Evolutionary conservation across 1,140 invertebrate genomes (phyloP).

Genomic region (Cydia strobilella): DNA sequence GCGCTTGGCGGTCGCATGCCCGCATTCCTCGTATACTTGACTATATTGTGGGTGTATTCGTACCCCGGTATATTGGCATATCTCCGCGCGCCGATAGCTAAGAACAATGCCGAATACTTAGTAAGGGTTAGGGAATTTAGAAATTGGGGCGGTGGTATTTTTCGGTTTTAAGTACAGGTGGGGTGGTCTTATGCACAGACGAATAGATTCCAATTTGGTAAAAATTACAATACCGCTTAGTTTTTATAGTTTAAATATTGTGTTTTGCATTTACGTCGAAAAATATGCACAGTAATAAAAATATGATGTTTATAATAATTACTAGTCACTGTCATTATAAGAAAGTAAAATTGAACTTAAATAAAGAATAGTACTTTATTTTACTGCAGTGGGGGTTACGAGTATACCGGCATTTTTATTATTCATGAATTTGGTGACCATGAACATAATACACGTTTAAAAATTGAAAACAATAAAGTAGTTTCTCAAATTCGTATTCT

Average conservation of each 20-base stretch:
- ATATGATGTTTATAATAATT: too few relatives aligned
- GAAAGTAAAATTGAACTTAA: too few relatives aligned
- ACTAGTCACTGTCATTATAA: too few relatives aligned
- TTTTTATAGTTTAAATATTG: background rate
- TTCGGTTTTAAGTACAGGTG: constrained; percentile 14
- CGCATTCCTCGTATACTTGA: constrained; percentile 18
- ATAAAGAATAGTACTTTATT: too few relatives aligned
- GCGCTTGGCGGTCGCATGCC: background rate
- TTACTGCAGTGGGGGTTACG: too few relatives aligned
- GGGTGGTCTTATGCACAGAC: background rate
- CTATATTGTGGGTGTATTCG: constrained; percentile 3
- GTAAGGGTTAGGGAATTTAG: constrained; percentile 25
- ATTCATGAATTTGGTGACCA: too few relatives aligned
- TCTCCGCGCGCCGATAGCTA: constrained; percentile 24
- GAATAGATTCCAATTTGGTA: background rate
- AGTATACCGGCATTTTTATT: too few relatives aligned
- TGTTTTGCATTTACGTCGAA: too few relatives aligned
- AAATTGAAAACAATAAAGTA: too few relatives aligned
- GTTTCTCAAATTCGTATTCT: too few relatives aligned
- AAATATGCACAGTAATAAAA: too few relatives aligned
- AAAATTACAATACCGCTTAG: background rate
- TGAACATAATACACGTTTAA: too few relatives aligned
- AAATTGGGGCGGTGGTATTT: constrained; percentile 28
- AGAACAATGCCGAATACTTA: constrained; percentile 31
- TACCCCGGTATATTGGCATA: constrained; percentile 22